Evolutionary conservation across 2,888 invertebrate species (phyloP).

Genomic region (Dione juno): DNA sequence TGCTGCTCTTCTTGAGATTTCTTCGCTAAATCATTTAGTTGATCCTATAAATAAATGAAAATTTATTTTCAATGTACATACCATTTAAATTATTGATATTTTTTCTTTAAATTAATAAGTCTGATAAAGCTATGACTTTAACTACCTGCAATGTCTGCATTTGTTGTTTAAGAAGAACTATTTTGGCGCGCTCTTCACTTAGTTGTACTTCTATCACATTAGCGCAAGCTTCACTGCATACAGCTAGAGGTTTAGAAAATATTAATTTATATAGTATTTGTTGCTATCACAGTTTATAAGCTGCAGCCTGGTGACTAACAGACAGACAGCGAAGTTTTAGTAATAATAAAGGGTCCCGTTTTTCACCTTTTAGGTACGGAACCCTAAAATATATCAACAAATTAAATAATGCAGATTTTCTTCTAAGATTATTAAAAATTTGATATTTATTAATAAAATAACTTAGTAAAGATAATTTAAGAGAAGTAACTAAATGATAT

Average conservation of each 20-base stretch:
- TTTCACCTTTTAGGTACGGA: too few relatives aligned
- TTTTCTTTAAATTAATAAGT: not conserved
- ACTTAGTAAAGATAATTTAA: not conserved
- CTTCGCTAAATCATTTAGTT: slow-evolving; percentile 55
- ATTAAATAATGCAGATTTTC: too few relatives aligned
- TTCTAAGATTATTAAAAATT: not conserved
- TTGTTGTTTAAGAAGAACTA: slow-evolving; percentile 64
- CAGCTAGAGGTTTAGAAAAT: slow-evolving; percentile 52
- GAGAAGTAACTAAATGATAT: too few relatives aligned
- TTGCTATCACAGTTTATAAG: too few relatives aligned
- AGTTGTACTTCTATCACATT: slow-evolving; percentile 77
- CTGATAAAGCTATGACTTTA: not conserved
- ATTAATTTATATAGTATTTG: too few relatives aligned
- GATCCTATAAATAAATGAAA: slow-evolving; percentile 54
- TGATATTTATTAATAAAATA: not conserved
- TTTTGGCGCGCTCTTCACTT: slow-evolving; percentile 72
- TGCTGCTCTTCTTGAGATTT: slow-evolving; percentile 58
- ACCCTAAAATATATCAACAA: too few relatives aligned
- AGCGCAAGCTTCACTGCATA: slow-evolving; percentile 72
- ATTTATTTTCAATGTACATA: not conserved
- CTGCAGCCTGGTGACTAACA: too few relatives aligned
- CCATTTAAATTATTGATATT: not conserved
- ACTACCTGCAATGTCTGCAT: slow-evolving; percentile 67
- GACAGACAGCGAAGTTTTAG: too few relatives aligned
- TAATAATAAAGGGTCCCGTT: too few relatives aligned